These are phyloP conservation scores for Portevinia maculata DNA, from an alignment of 2,888 invertebrate genomes.

Conservation along the genomic window DNA sequence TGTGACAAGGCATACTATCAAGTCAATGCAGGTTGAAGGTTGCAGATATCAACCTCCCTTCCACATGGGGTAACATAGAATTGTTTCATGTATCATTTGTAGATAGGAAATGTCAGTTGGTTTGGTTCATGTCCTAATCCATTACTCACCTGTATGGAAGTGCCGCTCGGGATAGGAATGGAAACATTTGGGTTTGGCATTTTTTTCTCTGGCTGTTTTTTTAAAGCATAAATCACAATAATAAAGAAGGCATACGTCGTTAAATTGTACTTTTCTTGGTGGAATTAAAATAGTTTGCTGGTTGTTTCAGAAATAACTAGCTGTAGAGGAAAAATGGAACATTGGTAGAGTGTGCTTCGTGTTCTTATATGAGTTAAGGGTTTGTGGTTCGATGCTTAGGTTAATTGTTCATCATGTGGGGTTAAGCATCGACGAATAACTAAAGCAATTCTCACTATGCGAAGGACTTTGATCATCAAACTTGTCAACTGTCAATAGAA, in stretches of 20 bases:
- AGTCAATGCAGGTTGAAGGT: slow-evolving; percentile 49
- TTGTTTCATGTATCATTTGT: slow-evolving; percentile 65
- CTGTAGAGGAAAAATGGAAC: too few species aligned
- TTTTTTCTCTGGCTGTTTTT: slow-evolving; percentile 1
- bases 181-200: slow-evolving; percentile 24
- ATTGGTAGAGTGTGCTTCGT: too few species aligned
- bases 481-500: too few species aligned
- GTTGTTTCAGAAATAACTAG: too few species aligned
- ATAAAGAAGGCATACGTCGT: background rate
- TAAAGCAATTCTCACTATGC: too few species aligned
- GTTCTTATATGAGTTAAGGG: too few species aligned
- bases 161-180: background rate
- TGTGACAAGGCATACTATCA: slow-evolving; percentile 39
- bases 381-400: too few species aligned
- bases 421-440: too few species aligned
- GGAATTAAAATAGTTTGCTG: slow-evolving; percentile 12
- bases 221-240: background rate
- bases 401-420: too few species aligned
- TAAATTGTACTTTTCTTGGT: slow-evolving; percentile 1
- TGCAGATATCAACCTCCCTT: slow-evolving; percentile 26
- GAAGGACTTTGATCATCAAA: too few species aligned
- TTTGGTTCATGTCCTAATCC: slow-evolving; percentile 37
- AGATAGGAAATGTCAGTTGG: slow-evolving; percentile 49
- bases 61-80: slow-evolving; percentile 41
- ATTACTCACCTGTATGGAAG: slow-evolving; percentile 9